Evolutionary conservation across 37 sponge, comb jelly and placozoan genomes (phyloP).

Genomic region (Axinella damicornis): DNA sequence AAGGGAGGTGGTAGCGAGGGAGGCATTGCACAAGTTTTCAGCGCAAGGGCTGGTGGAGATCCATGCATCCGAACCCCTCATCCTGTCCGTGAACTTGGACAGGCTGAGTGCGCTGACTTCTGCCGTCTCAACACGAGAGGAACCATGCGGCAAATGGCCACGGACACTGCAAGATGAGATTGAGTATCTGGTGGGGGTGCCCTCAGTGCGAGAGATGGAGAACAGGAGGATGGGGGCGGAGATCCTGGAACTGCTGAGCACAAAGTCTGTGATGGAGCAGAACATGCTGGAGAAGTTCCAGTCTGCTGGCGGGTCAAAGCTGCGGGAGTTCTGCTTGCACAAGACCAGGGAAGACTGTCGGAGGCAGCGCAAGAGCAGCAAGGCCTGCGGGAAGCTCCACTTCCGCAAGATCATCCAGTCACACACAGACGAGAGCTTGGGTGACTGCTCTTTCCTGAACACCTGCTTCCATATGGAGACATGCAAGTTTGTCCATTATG

Average conservation of each 20-base stretch:
- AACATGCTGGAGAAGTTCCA: conserved; percentile 83
- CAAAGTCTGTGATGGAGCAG: conserved; percentile 82
- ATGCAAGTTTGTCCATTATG: conserved; percentile 98
- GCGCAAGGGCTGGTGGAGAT: conserved; percentile 39
- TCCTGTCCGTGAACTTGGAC: conserved; percentile 43
- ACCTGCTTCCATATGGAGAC: conserved; percentile 98
- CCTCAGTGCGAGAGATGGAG: conserved; percentile 72
- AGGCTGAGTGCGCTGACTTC: conserved; percentile 19
- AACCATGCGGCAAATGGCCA: no score
- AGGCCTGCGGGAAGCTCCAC: conserved; percentile 91
- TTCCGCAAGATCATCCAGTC: conserved; percentile 86
- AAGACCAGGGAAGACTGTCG: conserved; percentile 93
- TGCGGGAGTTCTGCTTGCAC: conserved; percentile 88
- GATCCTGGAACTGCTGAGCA: conserved; percentile 81
- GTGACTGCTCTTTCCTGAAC: conserved; percentile 98
- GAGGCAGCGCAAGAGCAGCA: conserved; percentile 43
- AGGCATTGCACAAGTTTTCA: conserved; percentile 29
- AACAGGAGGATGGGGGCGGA: conserved; percentile 76
- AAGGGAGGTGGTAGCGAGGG: neutral
- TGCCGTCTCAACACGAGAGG: neutral
- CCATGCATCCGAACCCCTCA: neutral
- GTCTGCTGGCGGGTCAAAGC: conserved; percentile 78
- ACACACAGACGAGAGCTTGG: conserved; percentile 93
- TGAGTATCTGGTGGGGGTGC: conserved; percentile 47
- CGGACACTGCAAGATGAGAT: conserved; percentile 38